phyloP scores from a whole-genome alignment of 2,888 invertebrate species.

The Hypselothyrea guttata region DNA sequence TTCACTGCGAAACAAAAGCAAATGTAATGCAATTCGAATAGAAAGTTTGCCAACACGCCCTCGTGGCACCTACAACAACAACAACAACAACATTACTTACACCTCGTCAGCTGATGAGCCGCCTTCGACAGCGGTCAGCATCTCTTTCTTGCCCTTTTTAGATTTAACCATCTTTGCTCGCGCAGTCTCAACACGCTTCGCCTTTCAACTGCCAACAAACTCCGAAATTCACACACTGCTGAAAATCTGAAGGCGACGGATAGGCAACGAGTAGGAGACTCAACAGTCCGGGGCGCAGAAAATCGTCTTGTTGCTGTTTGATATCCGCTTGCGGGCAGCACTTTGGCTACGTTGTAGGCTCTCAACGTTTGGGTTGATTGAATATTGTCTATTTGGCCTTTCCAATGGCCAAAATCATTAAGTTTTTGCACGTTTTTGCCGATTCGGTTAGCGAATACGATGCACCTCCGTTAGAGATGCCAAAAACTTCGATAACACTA shows the following conservation, averaged over 20 bases:
- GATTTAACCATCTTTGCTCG: constrained; percentile 88
- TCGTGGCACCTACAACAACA: constrained; percentile 28
- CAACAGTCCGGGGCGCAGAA: constrained; percentile 11
- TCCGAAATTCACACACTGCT: constrained; percentile 69
- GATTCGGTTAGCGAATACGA: constrained; percentile 53
- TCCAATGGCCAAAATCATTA: constrained; percentile 10
- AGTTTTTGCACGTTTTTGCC: constrained; percentile 48
- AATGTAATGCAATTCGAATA: constrained; percentile 23
- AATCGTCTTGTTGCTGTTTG: constrained; percentile 12
- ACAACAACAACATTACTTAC: constrained; percentile 83
- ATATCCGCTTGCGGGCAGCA: constrained; percentile 10
- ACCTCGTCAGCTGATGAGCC: constrained; percentile 87
- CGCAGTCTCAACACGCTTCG: constrained; percentile 82
- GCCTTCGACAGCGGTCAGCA: constrained; percentile 79
- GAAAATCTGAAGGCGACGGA: constrained; percentile 65
- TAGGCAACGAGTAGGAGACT: constrained; percentile 28
- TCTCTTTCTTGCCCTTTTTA: constrained; percentile 91
- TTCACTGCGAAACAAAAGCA: constrained; percentile 83
- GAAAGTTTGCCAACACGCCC: constrained; percentile 66
- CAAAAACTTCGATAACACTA: background rate
- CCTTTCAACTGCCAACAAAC: constrained; percentile 65
- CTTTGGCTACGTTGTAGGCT: constrained; percentile 3
- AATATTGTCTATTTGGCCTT: constrained; percentile 18
- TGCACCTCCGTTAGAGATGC: constrained; percentile 45
- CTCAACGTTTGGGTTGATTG: constrained; percentile 20